Base-by-base conservation (phyloP, 2,797 vertebrate genomes). In the Selene dorsalis region DNA sequence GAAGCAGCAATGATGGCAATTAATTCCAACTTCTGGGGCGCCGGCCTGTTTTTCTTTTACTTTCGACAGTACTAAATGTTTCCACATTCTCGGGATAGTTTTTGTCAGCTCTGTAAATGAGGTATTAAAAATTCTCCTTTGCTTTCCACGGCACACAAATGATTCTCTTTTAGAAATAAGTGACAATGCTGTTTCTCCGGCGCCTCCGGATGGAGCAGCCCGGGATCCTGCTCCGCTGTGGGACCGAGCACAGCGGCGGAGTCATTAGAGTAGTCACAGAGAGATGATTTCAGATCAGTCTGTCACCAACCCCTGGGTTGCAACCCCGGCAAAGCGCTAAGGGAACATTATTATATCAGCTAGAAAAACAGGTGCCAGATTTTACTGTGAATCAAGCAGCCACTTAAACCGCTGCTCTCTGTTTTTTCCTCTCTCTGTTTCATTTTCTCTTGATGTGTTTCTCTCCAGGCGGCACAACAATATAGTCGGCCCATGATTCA, bases 361-460 rank as follows among this genome's bases (percentile, higher is more conserved):
- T 18, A 60, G 82, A 84, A 80, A 85, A 88, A 74, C 84, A 89
- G 84, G 83, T 90, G 82, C 62, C 76, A 86, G 61, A 70, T 74
- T 89, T 79, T 85, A 82, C 77, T 90, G 80, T 84, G 87, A 91
- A 92, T 94, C 92, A 93, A 91, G 88, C 60, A 80, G 69, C 65
- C 58, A 41, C 63, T 75, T 57, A 82, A 75, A 74, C 56, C 38
- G 60, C 90, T 83, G 87, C 85, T 64, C 28, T 59, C 9, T 52
- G 18, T 41, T 55, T 59, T 64, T 18, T 45, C 17, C 6, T 48
- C 10, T 45, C 28, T 30, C 18, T 2, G 0, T 59, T 38, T 67
- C 50, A 14, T 43, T 26, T 30, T 58, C 17, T 50, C 26, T 59
- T 69, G 35, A 28, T 32, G 6, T 13, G 26, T 69, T 43, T 57